Conservation (phyloP, 2,888 invertebrate genomes). For the Fissipunctia ypsillon region DNA sequence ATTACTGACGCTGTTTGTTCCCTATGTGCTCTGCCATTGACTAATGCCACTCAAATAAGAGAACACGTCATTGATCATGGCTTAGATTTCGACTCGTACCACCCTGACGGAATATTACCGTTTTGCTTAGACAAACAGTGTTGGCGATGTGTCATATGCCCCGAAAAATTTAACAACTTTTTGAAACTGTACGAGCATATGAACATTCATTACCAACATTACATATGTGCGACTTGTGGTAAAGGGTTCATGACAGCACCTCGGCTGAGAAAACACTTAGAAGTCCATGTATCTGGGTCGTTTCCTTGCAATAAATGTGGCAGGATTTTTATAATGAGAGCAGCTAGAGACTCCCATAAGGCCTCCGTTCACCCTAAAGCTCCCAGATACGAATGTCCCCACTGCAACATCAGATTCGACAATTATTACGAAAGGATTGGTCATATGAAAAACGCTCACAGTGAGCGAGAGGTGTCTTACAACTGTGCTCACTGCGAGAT, state of each 20-base stretch:
- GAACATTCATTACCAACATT: slow-evolving; percentile 86
- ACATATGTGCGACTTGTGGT: slow-evolving; percentile 86
- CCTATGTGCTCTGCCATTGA: slow-evolving; percentile 76
- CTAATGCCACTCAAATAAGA: slow-evolving; percentile 76
- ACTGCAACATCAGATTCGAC: slow-evolving; percentile 82
- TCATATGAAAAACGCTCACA: slow-evolving; percentile 83
- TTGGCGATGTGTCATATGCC: slow-evolving; percentile 84
- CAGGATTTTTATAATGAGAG: slow-evolving; percentile 80
- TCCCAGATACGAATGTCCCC: slow-evolving; percentile 85
- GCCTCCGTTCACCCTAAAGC: slow-evolving; percentile 82
- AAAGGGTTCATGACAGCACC: slow-evolving; percentile 87
- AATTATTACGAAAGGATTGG: slow-evolving; percentile 84
- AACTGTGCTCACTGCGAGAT: slow-evolving; percentile 82
- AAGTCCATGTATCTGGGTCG: slow-evolving; percentile 83
- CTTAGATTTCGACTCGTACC: slow-evolving; percentile 75
- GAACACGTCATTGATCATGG: slow-evolving; percentile 81
- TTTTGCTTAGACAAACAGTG: slow-evolving; percentile 82
- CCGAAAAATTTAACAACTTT: slow-evolving; percentile 83
- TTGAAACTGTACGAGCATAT: slow-evolving; percentile 87
- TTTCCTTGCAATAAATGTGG: slow-evolving; percentile 85
- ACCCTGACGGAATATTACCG: slow-evolving; percentile 85
- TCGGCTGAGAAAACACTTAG: slow-evolving; percentile 84
- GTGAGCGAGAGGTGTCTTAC: slow-evolving; percentile 81
- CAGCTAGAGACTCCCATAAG: slow-evolving; percentile 84
- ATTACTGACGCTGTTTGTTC: slow-evolving; percentile 79